phyloP scores from a whole-genome alignment of 1,140 invertebrate genomes.

The Adelges cooleyi region DNA sequence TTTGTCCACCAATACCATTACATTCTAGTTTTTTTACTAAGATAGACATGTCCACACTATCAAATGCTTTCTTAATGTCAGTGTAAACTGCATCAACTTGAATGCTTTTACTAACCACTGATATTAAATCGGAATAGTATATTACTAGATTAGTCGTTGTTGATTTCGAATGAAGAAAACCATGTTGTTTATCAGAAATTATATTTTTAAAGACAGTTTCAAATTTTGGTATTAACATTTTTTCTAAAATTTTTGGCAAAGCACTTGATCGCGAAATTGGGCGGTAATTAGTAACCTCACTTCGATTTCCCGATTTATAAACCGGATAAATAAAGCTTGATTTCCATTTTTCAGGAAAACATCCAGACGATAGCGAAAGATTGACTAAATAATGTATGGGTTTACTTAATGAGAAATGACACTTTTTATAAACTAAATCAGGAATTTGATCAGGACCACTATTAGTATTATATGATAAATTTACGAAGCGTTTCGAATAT shows the following conservation, averaged over 20 bases:
- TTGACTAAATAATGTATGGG: background rate
- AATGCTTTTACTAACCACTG: background rate
- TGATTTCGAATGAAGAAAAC: background rate
- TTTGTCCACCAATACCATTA: background rate
- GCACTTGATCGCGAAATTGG: background rate
- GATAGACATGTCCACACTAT: constrained; percentile 15
- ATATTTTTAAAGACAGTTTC: background rate
- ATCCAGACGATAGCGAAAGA: background rate
- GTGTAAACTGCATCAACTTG: constrained; percentile 25
- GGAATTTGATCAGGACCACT: background rate
- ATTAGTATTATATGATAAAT: background rate
- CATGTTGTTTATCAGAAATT: constrained; percentile 4
- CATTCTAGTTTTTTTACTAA: background rate
- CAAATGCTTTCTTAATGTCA: constrained; percentile 27
- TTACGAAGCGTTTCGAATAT: background rate
- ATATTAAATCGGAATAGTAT: background rate
- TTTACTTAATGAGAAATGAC: background rate
- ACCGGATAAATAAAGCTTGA: background rate
- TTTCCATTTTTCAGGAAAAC: constrained; percentile 5
- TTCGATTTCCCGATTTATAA: background rate
- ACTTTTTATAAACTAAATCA: background rate
- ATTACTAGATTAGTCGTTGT: background rate
- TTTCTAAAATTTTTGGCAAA: constrained; percentile 4
- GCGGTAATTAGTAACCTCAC: background rate
- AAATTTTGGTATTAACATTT: background rate